These are phyloP conservation scores for Catharus ustulatus DNA, from an alignment of 2,797 vertebrate genomes.

Conservation along the genomic window DNA sequence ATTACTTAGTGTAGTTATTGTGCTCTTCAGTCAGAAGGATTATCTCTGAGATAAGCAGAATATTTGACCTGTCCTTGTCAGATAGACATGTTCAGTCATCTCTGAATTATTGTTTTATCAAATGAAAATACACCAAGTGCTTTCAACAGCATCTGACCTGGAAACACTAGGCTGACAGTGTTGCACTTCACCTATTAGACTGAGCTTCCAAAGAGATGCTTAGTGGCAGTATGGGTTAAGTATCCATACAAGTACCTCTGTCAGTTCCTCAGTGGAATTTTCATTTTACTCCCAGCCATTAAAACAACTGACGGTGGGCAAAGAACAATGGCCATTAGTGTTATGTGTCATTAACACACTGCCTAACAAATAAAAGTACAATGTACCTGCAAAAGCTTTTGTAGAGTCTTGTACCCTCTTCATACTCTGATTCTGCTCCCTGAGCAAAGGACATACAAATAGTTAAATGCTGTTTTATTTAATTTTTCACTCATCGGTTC, in stretches of 20 bases:
- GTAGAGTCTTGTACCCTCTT: not conserved
- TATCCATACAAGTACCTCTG: not conserved
- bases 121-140: not conserved
- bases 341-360: not conserved
- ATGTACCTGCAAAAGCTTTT: not conserved
- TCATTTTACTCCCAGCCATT: not conserved
- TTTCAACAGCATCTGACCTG: constrained; percentile 21
- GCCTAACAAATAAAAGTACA: not conserved
- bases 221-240: not conserved
- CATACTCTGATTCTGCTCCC: not conserved
- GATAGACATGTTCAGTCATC: constrained; percentile 11
- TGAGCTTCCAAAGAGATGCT: not conserved
- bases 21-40: not conserved
- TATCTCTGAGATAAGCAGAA: not conserved
- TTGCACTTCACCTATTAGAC: not conserved
- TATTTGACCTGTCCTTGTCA: not conserved
- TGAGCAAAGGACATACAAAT: not conserved
- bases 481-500: not conserved
- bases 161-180: not conserved
- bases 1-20: not conserved
- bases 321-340: not conserved
- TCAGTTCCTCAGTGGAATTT: not conserved
- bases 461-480: not conserved
- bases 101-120: constrained; percentile 43
- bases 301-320: not conserved